phyloP scores from a whole-genome alignment of 2,113 vertebrate species.

The Ondatra zibethicus region DNA sequence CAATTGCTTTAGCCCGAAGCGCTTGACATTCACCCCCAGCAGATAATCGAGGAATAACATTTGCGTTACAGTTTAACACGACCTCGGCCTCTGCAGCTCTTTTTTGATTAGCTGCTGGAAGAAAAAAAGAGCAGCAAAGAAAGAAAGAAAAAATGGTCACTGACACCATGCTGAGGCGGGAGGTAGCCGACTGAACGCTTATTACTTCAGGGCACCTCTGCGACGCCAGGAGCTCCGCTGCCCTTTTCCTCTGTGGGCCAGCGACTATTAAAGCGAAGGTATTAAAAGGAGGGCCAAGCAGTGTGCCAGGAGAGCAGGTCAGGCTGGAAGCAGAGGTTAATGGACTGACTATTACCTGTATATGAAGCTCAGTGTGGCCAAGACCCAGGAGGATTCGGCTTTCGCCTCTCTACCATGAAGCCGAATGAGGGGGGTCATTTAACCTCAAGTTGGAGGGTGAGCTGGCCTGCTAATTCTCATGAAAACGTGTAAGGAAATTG shows the following conservation, averaged over 20 bases:
- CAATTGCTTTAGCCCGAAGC: conserved; percentile 92
- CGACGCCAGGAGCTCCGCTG: conserved; percentile 83
- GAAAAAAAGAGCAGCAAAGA: conserved; percentile 71
- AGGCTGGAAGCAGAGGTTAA: conserved; percentile 97
- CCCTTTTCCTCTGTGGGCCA: conserved; percentile 94
- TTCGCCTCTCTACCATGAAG: conserved; percentile 83
- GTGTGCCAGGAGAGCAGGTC: conserved; percentile 89
- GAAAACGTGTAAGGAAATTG: conserved; percentile 83
- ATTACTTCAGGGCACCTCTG: conserved; percentile 88
- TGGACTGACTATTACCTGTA: conserved; percentile 99
- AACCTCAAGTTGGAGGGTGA: conserved; percentile 76
- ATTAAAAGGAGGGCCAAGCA: conserved; percentile 89
- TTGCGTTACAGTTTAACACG: conserved; percentile 97
- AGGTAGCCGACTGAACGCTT: conserved; percentile 84
- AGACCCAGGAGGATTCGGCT: conserved; percentile 89
- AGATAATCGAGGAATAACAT: conserved; percentile 99
- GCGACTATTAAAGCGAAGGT: conserved; percentile 93
- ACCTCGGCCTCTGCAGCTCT: conserved; percentile 95
- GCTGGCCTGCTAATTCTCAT: conserved; percentile 83
- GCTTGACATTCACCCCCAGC: conserved; percentile 96
- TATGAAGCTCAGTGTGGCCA: conserved; percentile 88
- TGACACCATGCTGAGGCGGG: conserved; percentile 88
- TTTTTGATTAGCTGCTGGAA: conserved; percentile 93
- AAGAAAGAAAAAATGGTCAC: conserved; percentile 83
- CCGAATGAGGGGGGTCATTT: conserved; percentile 90